phyloP scores from a whole-genome alignment of 2,113 vertebrate genomes.

The Tragelaphus buxtoni region DNA sequence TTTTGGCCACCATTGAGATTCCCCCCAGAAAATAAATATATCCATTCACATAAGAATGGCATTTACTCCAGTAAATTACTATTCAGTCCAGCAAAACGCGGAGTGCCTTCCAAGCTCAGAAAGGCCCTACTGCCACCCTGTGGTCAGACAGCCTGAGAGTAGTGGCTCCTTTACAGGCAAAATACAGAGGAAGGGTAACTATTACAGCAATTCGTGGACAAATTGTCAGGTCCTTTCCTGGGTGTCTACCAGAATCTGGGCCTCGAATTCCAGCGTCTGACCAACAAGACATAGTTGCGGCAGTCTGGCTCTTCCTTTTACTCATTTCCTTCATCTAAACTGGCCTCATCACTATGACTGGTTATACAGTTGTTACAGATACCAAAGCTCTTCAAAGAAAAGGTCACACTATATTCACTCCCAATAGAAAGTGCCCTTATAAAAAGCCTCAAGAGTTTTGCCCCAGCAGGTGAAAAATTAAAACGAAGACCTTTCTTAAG shows the following conservation, averaged over 20 bases:
- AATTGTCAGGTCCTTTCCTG: background rate
- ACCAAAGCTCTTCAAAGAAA: slow-evolving; percentile 21
- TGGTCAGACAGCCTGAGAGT: slow-evolving; percentile 14
- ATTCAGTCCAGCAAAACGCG: background rate
- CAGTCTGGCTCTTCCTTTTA: background rate
- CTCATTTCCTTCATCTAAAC: background rate
- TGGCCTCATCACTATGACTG: background rate
- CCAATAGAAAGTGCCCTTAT: background rate
- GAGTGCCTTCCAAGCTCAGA: background rate
- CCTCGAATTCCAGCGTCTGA: background rate
- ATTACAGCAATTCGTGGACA: background rate
- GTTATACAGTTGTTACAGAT: background rate
- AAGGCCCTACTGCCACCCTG: slow-evolving; percentile 42
- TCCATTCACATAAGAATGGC: background rate
- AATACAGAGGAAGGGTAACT: background rate
- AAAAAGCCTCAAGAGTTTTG: background rate
- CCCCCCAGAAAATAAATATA: background rate
- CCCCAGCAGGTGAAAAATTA: background rate
- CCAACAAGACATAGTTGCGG: background rate
- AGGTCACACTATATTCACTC: background rate
- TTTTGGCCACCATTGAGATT: background rate
- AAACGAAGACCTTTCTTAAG: slow-evolving; percentile 4
- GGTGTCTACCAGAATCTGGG: background rate
- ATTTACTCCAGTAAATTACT: background rate
- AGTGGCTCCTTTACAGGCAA: background rate